Evolutionary conservation across 2,888 invertebrate genomes (phyloP), one percentile per base, ranked within the genome.

Genomic region (Macaria liturata): DNA sequence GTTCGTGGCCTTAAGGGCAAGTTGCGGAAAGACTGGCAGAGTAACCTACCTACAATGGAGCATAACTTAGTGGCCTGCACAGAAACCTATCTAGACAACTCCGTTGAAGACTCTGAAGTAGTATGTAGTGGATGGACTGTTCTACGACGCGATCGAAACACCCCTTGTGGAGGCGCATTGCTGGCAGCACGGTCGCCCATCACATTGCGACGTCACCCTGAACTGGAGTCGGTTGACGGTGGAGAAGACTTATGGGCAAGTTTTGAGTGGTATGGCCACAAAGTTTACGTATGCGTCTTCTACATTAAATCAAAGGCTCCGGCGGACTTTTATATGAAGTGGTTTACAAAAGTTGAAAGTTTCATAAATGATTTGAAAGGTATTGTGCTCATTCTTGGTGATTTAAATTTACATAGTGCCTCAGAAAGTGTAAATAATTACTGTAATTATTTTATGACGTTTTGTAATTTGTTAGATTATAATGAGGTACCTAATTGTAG

Each of bases 371-470:
- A 8, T 39, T 8, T 39, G 5, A 39, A 39, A 39, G 44, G 44
- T n/a, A 44, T 44, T 45, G 45, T 45, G 1, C 4, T 45, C 9
- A 45, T 45, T 30, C 9, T 9, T 8, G 45, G 46, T 4, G 46
- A 46, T 32, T 9, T 32, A 3, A 46, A 46, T 46, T 32, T 46
- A 32, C 31, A 46, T 46, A 46, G 46, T 46, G 20, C 20, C 20
- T 20, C 20, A 20, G 20, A 20, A 20, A 46, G 32, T 32, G 32
- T 46, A 32, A 32, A 31, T 9, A 46, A 32, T 32, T 46, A 20
- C 20, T 46, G n/a, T 32, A 9, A 8, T n/a, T 46, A 32, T 32
- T 46, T 46, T 46, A 30, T 32, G 30, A 30, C 46, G 4, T 46
- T 32, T 32, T 46, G 46, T 32, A 46, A 46, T 46, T 9, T 46